A percentile compares a stretch with the other conserved stretches of the same genome.
These are phyloP conservation scores for Trematocara stigmaticum DNA, from an alignment of 2,113 vertebrate genomes.

Conservation along the genomic window DNA sequence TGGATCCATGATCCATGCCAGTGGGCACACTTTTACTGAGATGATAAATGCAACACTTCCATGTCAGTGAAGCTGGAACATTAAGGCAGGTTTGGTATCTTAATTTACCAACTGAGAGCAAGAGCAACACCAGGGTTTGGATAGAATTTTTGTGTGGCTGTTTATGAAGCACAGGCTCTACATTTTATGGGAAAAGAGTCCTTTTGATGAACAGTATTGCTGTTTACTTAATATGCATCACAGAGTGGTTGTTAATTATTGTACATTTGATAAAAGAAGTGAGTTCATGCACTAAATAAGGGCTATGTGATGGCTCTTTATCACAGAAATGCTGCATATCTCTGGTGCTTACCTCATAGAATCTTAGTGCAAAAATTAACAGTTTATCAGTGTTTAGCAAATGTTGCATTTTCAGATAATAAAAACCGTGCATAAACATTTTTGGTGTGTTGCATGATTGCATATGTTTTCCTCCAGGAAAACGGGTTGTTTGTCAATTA, in stretches of 20 bases:
- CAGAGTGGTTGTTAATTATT: neutral
- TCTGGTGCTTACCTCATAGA: neutral
- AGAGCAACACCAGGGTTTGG: neutral
- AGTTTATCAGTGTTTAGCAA: neutral
- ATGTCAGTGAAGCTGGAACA: conserved; percentile 3
- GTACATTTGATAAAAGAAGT: neutral
- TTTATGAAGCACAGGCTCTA: neutral
- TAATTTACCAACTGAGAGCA: neutral
- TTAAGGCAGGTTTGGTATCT: neutral
- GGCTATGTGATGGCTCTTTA: neutral
- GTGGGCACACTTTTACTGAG: conserved; percentile 1
- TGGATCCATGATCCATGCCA: neutral
- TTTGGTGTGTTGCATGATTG: neutral
- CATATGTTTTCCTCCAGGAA: neutral
- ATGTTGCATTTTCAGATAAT: neutral
- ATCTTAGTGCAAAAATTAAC: neutral
- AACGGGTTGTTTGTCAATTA: neutral
- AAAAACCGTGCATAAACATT: neutral
- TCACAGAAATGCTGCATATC: neutral
- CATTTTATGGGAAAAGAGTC: neutral
- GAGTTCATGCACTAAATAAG: neutral
- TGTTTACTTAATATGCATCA: neutral
- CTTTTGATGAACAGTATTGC: neutral
- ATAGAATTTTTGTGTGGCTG: neutral
- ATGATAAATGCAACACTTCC: conserved; percentile 57